These are phyloP conservation scores for Trachelus iudaicus DNA, from an alignment of 2,888 invertebrate genomes.

Conservation along the genomic window DNA sequence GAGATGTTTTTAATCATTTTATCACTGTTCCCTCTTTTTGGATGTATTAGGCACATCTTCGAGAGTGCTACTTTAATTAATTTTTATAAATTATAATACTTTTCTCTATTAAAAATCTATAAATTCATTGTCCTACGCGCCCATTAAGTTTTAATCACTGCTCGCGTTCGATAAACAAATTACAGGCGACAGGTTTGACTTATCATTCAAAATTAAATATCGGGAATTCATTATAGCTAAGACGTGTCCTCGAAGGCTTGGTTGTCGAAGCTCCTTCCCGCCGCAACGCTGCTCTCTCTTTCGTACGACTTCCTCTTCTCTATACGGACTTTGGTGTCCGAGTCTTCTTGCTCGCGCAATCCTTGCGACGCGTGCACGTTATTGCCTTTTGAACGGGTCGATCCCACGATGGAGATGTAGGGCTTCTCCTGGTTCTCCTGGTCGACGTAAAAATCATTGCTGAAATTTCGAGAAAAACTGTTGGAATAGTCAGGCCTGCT, in stretches of 20 bases:
- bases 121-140: too few relatives aligned
- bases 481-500: constrained; percentile 21
- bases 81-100: background rate
- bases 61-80: background rate
- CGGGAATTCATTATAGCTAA: background rate
- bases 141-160: too few relatives aligned
- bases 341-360: background rate
- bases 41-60: background rate
- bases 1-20: background rate
- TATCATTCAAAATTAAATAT: background rate
- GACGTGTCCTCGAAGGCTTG: background rate
- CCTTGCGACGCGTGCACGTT: background rate
- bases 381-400: background rate
- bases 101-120: background rate
- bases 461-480: background rate
- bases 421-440: background rate
- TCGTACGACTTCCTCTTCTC: background rate
- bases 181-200: background rate
- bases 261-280: background rate
- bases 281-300: background rate
- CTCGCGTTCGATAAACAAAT: background rate
- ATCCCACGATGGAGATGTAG: background rate
- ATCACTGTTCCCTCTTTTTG: background rate
- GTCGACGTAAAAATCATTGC: background rate
- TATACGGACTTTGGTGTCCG: background rate